These are phyloP conservation scores for Ciconia maguari DNA, from an alignment of 2,113 vertebrate species.

Conservation along the genomic window DNA sequence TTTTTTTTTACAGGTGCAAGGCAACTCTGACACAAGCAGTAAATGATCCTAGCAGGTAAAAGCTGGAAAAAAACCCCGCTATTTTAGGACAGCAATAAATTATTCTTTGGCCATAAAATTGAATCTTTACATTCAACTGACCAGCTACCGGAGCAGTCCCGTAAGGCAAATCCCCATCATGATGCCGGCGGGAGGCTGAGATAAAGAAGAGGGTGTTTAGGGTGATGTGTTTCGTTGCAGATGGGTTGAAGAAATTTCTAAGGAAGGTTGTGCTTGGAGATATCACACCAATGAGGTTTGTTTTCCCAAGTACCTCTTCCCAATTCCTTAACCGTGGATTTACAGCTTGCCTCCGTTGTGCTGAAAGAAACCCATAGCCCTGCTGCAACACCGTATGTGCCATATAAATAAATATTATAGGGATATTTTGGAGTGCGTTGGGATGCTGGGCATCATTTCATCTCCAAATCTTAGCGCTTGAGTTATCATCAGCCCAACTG, in stretches of 20 bases:
- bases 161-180: background rate
- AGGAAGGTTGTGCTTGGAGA: background rate
- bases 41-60: background rate
- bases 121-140: background rate
- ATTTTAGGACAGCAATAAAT: background rate
- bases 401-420: background rate
- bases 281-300: accelerated
- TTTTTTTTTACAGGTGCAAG: background rate
- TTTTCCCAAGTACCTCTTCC: background rate
- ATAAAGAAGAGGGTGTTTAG: background rate
- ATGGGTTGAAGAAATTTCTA: background rate
- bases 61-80: background rate
- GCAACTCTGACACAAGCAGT: background rate
- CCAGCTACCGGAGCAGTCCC: background rate
- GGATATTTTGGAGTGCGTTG: background rate
- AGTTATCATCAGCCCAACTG: background rate
- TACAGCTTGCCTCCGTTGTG: background rate
- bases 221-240: background rate
- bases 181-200: background rate
- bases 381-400: background rate
- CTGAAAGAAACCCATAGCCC: background rate
- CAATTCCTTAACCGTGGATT: background rate
- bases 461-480: background rate
- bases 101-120: background rate
- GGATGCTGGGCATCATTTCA: background rate